Conservation (phyloP, 2,113 vertebrate genomes). For the Corythoichthys haematopterus region DNA sequence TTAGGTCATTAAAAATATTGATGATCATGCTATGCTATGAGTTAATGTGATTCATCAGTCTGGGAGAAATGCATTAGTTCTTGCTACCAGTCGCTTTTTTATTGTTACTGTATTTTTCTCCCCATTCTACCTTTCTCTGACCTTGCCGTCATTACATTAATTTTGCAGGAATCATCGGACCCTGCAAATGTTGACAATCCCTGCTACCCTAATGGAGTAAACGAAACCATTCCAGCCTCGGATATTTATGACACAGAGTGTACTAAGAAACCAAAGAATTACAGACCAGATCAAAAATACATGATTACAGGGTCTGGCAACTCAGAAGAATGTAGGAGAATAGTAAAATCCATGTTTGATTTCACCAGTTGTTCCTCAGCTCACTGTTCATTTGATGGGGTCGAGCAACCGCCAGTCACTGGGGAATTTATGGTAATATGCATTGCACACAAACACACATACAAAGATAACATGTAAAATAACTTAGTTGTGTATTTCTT, state of each 20-base stretch:
- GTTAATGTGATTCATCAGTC: conserved; percentile 22
- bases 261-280: conserved; percentile 64
- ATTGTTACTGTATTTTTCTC: not conserved
- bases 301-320: conserved; percentile 72
- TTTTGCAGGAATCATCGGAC: conserved; percentile 43
- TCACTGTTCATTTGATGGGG: conserved; percentile 78
- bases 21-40: conserved; percentile 23
- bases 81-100: too few species aligned
- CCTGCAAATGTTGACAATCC: conserved; percentile 70
- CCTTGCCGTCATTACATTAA: not conserved
- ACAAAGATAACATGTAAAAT: not conserved
- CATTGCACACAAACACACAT: too few species aligned
- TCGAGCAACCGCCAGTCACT: conserved; percentile 78
- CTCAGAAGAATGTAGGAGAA: conserved; percentile 67
- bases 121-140: not conserved
- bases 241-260: conserved; percentile 80
- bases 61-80: conserved; percentile 32
- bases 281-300: conserved; percentile 53
- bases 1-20: conserved; percentile 67
- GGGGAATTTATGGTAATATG: conserved; percentile 83
- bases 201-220: conserved; percentile 77
- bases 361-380: conserved; percentile 67
- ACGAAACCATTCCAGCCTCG: conserved; percentile 47
- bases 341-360: conserved; percentile 79
- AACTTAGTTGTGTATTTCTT: not conserved